Evolutionary conservation across 2,113 vertebrate genomes (phyloP).

Genomic region (Mixornis gularis): DNA sequence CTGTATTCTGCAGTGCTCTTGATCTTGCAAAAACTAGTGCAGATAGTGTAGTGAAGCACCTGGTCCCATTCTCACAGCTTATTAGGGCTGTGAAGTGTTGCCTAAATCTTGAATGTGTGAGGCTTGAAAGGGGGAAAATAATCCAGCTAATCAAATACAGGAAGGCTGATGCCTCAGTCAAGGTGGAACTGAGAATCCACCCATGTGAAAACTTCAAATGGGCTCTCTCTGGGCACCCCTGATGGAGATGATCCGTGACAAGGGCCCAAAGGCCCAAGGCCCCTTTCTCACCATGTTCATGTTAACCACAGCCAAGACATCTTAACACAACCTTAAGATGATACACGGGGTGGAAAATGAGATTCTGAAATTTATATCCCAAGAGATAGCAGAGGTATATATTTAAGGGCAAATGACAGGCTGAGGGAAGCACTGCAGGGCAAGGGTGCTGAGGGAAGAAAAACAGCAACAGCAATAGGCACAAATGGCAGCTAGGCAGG

Average conservation of each 20-base stretch:
- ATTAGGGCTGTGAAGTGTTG: neutral
- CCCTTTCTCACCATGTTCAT: neutral
- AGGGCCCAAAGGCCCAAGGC: accelerated
- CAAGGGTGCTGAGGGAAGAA: neutral
- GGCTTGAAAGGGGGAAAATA: neutral
- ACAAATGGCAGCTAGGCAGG: neutral
- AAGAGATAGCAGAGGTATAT: neutral
- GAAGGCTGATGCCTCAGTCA: neutral
- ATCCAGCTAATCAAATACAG: neutral
- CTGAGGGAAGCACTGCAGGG: neutral
- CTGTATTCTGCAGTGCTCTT: neutral
- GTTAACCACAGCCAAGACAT: neutral
- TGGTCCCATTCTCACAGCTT: neutral
- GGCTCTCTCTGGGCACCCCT: neutral
- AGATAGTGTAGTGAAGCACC: neutral
- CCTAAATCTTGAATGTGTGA: neutral
- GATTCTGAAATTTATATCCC: neutral
- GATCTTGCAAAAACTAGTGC: neutral
- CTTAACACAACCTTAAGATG: neutral
- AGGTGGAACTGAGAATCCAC: neutral
- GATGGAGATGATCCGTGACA: accelerated
- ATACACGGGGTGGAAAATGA: neutral
- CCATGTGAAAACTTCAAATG: neutral
- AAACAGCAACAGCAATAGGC: neutral
- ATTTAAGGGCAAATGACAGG: neutral